These are phyloP conservation scores for Agrochola litura DNA, from an alignment of 2,888 invertebrate species.

Conservation along the genomic window DNA sequence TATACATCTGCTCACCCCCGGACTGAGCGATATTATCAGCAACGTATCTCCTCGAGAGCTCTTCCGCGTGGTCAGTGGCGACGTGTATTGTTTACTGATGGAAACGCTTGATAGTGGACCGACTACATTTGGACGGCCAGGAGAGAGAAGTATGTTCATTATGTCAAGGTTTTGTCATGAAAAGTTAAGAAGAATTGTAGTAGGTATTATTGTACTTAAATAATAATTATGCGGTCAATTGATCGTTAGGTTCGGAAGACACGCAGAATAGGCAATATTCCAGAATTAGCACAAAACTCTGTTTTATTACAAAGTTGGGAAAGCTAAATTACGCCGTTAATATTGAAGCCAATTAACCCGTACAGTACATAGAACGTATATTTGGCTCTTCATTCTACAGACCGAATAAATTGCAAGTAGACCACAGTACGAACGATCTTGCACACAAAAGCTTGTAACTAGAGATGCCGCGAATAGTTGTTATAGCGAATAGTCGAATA, in stretches of 20 bases:
- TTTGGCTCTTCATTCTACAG: not conserved
- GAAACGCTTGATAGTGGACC: constrained; percentile 14
- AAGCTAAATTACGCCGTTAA: not conserved
- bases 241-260: not conserved
- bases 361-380: not conserved
- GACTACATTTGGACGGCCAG: constrained; percentile 27
- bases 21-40: constrained; percentile 28
- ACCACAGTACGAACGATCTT: not conserved
- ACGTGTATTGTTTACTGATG: constrained; percentile 38
- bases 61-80: constrained; percentile 33
- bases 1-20: not conserved
- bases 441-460: not conserved
- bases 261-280: not conserved
- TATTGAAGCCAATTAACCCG: not conserved
- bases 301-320: no score
- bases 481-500: no score
- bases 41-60: constrained; percentile 30
- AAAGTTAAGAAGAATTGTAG: not conserved
- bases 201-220: no score
- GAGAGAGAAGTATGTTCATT: not conserved
- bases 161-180: not conserved
- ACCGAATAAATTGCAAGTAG: not conserved
- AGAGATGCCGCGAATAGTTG: no score
- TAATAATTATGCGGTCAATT: no score
- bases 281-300: not conserved